Base-by-base conservation (phyloP, 1,140 invertebrate genomes). In the Paraescarpia echinospica region DNA sequence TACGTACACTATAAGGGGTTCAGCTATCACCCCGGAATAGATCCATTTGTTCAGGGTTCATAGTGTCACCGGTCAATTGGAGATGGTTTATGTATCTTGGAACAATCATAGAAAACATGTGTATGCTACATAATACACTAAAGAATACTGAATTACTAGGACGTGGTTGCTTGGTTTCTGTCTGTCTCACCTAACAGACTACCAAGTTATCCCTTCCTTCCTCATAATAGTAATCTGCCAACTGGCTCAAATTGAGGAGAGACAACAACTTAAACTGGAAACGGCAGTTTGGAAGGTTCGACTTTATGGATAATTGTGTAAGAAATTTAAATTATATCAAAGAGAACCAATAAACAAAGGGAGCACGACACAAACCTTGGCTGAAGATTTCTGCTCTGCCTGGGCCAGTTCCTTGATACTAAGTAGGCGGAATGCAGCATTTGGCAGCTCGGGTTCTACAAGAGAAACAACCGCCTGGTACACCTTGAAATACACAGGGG, bases 391-490 rank as follows among this genome's bases (percentile, higher is more conserved):
- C 34, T 35, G 31, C 89, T 95, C 94, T 1, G 93, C 92, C 27
- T 92, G 92, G 48, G 94, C 93, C n/a, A 96, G 91, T 91, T 95
- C 94, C 92, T 95, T 96, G 33, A 94, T 95, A 92, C 95, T 96
- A n/a, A 96, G 93, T 14, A 96, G 93, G 92, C 94, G 95, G 93
- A 94, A 96, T 14, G 94, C 93, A n/a, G 94, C 93, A 94, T 96
- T 96, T 51, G 96, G 95, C 51, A 95, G 95, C 9, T 93, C 88
- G 4, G 94, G 94, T 35, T 94, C 95, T 96, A 89, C 51, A 94
- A 88, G 89, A 91, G 34, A 91, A 27, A 77, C 27, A 77, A 22
- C 59, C 8, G 18, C 18, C 59, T 27, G 59, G 22, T 27, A 77
- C 59, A 77, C 27, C 12, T 77, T 77, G 18, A 77, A 77, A 77